phyloP scores from a whole-genome alignment of 2,888 invertebrate species.

The Dolichomitus sp. region DNA sequence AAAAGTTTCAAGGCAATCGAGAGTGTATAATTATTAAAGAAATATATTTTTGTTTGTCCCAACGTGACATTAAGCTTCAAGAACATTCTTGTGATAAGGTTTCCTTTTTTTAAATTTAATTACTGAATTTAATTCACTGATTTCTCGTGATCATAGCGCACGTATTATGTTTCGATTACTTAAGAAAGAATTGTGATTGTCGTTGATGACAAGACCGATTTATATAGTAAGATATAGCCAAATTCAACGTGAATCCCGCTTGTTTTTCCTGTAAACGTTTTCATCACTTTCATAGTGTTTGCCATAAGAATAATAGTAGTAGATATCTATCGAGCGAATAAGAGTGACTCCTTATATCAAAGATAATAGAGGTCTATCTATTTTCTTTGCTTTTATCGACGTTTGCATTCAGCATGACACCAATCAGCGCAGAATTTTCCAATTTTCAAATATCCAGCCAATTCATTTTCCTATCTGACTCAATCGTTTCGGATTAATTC shows the following conservation, averaged over 20 bases:
- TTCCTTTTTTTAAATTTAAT: conserved; percentile 21
- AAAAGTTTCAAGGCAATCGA: background rate
- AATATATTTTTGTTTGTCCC: conserved; percentile 62
- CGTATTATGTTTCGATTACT: conserved; percentile 51
- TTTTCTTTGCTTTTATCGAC: conserved; percentile 5
- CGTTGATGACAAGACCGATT: conserved; percentile 52
- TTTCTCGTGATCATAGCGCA: conserved; percentile 19
- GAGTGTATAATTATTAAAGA: conserved; percentile 55
- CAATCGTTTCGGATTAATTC: conserved; percentile 22
- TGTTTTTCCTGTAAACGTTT: conserved; percentile 57
- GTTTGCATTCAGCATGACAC: background rate
- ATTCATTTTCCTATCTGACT: background rate
- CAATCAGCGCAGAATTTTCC: background rate
- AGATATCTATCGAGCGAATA: conserved; percentile 35
- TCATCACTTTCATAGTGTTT: conserved; percentile 61
- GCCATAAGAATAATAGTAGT: conserved; percentile 33
- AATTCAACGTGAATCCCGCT: conserved; percentile 36
- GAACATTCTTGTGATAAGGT: conserved; percentile 48
- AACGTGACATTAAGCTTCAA: conserved; percentile 57
- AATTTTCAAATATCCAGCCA: background rate
- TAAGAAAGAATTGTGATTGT: conserved; percentile 63
- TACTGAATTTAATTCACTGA: conserved; percentile 12
- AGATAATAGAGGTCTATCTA: conserved; percentile 33
- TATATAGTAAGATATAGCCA: conserved; percentile 20
- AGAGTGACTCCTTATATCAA: background rate